phyloP scores from a whole-genome alignment of 2,888 invertebrate species.

The Dryobota labecula region DNA sequence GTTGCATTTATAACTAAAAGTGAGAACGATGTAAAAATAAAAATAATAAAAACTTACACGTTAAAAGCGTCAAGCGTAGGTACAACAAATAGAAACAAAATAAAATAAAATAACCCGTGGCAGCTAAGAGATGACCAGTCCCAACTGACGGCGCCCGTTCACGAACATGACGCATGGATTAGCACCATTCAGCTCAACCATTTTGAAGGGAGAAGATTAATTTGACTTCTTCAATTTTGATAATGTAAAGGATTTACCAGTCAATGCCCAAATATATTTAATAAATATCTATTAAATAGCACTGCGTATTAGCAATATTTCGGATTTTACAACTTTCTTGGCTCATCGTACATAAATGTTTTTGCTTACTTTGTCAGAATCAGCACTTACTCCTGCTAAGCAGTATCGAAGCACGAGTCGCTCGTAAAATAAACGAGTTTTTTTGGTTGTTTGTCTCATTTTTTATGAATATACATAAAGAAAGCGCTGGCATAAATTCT shows the following conservation, averaged over 20 bases:
- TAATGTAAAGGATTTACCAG: not conserved
- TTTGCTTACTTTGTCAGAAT: constrained; percentile 4
- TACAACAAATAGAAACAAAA: no score
- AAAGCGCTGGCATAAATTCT: not conserved
- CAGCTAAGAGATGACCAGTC: no score
- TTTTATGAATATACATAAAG: constrained; percentile 50
- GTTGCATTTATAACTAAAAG: no score
- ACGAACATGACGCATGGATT: no score
- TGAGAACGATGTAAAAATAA: no score
- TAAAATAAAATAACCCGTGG: no score
- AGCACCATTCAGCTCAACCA: no score
- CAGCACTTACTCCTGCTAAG: constrained; percentile 24
- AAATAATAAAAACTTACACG: no score
- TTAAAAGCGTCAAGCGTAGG: no score
- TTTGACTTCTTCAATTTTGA: no score
- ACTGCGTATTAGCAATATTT: not conserved
- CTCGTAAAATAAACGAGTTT: constrained; percentile 37
- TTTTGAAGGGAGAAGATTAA: no score
- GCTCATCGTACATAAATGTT: not conserved
- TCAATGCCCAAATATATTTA: not conserved
- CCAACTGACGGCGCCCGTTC: no score
- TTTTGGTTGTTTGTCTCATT: constrained; percentile 22
- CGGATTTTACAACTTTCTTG: constrained; percentile 13
- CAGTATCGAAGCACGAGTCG: constrained; percentile 38
- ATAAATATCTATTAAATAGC: not conserved